These are phyloP conservation scores for Macrosteles quadrilineatus DNA, from an alignment of 1,140 invertebrate species.

Conservation along the genomic window DNA sequence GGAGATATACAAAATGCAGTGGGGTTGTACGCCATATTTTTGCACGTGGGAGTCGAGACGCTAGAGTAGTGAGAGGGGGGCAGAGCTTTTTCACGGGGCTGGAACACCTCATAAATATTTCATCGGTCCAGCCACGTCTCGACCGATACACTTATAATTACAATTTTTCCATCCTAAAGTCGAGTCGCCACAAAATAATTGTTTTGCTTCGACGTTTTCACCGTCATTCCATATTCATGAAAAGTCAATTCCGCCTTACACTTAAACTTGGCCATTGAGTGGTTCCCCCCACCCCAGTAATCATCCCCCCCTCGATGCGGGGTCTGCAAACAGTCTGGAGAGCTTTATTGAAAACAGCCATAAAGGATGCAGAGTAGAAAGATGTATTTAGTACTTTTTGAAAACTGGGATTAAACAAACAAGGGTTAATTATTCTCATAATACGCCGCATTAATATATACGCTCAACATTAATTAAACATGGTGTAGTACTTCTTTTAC, in stretches of 20 bases:
- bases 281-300: not conserved
- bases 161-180: slow-evolving; percentile 7
- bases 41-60: too few species aligned
- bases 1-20: not conserved
- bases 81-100: slow-evolving; percentile 32
- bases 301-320: not conserved
- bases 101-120: slow-evolving; percentile 35
- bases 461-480: too few species aligned
- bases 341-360: slow-evolving; percentile 2
- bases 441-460: too few species aligned
- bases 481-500: too few species aligned
- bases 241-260: slow-evolving; percentile 19
- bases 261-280: slow-evolving; percentile 4
- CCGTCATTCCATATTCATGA: slow-evolving; percentile 18
- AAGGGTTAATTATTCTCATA: too few species aligned
- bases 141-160: not conserved
- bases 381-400: too few species aligned
- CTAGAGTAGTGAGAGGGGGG: not conserved
- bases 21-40: not conserved
- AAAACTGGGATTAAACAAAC: too few species aligned
- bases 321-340: slow-evolving; percentile 4
- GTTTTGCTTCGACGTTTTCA: not conserved
- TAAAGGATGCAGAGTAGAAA: too few species aligned
- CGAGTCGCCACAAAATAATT: not conserved
- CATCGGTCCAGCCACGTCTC: not conserved